Base-by-base conservation (phyloP, 2,797 vertebrate genomes). In the Sciaenops ocellatus region DNA sequence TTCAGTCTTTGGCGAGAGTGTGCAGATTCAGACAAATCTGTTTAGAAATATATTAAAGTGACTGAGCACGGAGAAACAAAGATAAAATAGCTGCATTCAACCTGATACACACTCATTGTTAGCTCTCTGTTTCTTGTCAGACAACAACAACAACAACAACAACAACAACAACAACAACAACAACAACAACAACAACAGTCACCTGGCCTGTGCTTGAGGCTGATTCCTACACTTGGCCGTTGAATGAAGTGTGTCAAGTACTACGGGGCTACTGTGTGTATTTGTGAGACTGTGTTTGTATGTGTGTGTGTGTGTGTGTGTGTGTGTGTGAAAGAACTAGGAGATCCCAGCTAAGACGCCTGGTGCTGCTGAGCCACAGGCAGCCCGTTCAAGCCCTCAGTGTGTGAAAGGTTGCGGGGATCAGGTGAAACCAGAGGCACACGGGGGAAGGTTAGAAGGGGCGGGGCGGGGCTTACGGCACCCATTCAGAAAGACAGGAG, bases 321-420 rank as follows among this genome's bases (percentile, higher is more conserved):
- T 18, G 28, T 54, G 64, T 15, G 56, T 18, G 48, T 2, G 54
- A 6, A 11, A 51, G 59, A 83, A 70, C 46, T 22, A 50, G 59
- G 57, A 71, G 70, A 82, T 69, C 67, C 63, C 41, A 50, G 77
- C 80, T 89, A 74, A 90, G 89, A 81, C 11, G 75, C 80, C 76
- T 11, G 48, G 70, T 50, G 78, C 76, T 70, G 74, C 77, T 81
- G 62, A 90, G 73, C 78, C 81, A 70, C 76, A 75, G 50, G 76
- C 55, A 48, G 74, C 56, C 79, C 16, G 59, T 55, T 86, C 75
- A 88, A 87, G 57, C 76, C 79, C 38, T 52, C 12, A 93, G 79
- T 94, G 64, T 93, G 94, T 81, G 87, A 95, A 93, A 95, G 94
- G 94, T 94, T 2, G 82, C 0, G 4, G 22, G 75, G 82, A 72